Evolutionary conservation across 2,888 invertebrate species (phyloP), one percentile per base, ranked within the genome.

Genomic region (Malthinus flaveolus): DNA sequence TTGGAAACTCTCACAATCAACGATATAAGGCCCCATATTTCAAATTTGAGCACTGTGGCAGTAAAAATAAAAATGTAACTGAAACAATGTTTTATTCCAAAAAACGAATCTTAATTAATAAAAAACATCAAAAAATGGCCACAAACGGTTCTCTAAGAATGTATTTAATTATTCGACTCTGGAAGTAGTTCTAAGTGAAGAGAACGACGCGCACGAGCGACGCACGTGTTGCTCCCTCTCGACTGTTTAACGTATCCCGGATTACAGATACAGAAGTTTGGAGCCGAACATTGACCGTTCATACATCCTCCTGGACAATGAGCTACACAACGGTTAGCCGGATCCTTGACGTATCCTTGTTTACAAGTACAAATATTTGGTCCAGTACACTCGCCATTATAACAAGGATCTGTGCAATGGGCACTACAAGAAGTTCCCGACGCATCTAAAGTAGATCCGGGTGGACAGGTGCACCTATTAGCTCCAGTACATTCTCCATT

Each of bases 191-290:
- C 75, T 54, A 71, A 68, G 61, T 75, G 74, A 50, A 75, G 61
- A 0, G 80, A 78, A 49, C 83, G 71, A 32, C 79, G 75, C 12
- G 77, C 71, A 31, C 83, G 79, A 59, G 81, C 83, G 6, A 88
- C 77, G 70, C 90, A 91, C 7, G 79, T 74, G 45, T 85, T 82
- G n/a, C 85, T 82, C 1, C 86, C 86, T 68, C 87, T 87, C 1
- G 83, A 81, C 67, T 87, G 86, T 67, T 87, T 88, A 52, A 80
- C 75, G 71, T 81, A 91, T 1, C 91, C 91, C 0, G 82, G 80
- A 66, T 87, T 86, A 69, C 91, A 91, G 58, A 88, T 81, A 71
- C 91, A 91, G 69, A 87, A 83, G 74, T 89, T 87, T 0, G 91
- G 91, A 0, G 85, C 84, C 0, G 88, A 84, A 67, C 91, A 91